Evolutionary conservation across 37 sponge, comb jelly and placozoan species (phyloP), one percentile per base, ranked within the genome.

Genomic region (Geodia barretti): DNA sequence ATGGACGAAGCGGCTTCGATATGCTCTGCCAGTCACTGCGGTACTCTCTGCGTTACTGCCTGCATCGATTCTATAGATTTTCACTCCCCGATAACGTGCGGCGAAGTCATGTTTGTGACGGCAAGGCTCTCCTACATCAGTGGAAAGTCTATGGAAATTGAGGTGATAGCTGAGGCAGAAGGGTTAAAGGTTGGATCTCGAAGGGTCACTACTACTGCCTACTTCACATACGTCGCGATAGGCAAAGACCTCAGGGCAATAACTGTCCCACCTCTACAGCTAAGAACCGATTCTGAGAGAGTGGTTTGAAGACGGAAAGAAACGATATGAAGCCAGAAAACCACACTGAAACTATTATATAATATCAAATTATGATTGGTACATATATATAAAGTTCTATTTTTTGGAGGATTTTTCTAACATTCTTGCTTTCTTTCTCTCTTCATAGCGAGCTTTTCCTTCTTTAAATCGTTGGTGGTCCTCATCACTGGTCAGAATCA

Each of bases 41-140:
- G 54, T 23, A 85, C 79, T 24, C 26, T 28, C 7, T 68, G 40
- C 0, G 85, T 89, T 24, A 89, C 90, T 28, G 85, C 85, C 20
- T 84, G 78, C 23, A 36, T 89, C 25, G 90, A 89, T 40, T 85
- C 90, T 30, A 89, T 84, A 26, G 64, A 89, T 41, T 89, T 89
- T 34, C 79, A 72, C 68, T 32, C 32, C 20, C 90, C 90, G 1
- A 43, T 84, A 25, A 32, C 25, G 20, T 70, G 73, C 34, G 79
- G 80, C 8, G 80, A 89, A 33, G 42, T 89, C 21, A 69, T 89
- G 9, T 84, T 83, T 26, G 68, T 89, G 28, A 66, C 38, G 0
- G 90, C 85, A 8, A 31, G 90, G 30, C 68, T 86, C 28, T 41
- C 72, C 0, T 84, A 78, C 54, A 79, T 85, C 1, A 84, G 85